Conservation (phyloP, 2,113 vertebrate genomes). For the Phasianus colchicus region DNA sequence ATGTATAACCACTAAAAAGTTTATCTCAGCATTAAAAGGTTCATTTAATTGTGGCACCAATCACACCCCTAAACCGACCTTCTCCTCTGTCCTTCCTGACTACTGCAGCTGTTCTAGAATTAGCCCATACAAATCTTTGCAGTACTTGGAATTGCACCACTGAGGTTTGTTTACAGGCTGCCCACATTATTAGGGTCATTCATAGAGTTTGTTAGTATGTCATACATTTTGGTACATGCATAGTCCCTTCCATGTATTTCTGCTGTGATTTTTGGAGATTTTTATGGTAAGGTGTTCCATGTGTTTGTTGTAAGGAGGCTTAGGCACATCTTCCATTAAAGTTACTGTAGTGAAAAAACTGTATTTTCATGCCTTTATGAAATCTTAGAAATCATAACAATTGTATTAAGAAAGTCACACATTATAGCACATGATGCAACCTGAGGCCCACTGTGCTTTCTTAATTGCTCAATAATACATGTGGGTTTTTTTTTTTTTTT, state of each 20-base stretch:
- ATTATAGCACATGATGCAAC: background rate
- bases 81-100: background rate
- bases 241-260: background rate
- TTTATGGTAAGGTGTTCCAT: background rate
- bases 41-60: background rate
- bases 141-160: rapidly evolving
- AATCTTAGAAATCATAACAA: background rate
- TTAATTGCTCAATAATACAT: background rate
- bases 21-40: background rate
- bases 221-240: background rate
- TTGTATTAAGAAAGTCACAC: background rate
- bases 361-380: background rate
- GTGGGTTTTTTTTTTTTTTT: background rate
- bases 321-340: background rate
- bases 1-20: background rate
- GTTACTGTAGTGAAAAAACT: background rate
- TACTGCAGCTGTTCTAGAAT: background rate
- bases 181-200: background rate
- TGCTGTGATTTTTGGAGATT: background rate
- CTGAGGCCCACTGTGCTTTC: background rate
- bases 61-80: background rate
- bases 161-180: background rate
- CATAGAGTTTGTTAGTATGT: background rate
- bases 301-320: background rate
- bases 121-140: background rate